A percentile compares a stretch with the other conserved stretches of the same genome.
These are phyloP conservation scores for Sarcophaga bullata DNA, from an alignment of 1,140 invertebrate species.

Conservation along the genomic window DNA sequence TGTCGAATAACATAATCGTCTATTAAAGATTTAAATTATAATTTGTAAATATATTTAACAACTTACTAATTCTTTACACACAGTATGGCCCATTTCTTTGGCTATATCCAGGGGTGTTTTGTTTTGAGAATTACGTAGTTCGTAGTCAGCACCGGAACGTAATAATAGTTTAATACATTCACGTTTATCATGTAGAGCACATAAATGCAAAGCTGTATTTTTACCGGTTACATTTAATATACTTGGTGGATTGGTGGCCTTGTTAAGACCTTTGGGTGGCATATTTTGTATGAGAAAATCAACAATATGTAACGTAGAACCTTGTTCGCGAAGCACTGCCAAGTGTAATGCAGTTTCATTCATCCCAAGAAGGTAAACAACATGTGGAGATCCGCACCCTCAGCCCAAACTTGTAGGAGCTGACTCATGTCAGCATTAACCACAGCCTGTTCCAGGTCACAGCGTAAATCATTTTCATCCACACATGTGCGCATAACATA, in stretches of 20 bases:
- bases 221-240: constrained; percentile 69
- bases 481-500: constrained; percentile 84
- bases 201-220: constrained; percentile 89
- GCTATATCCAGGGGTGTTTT: constrained; percentile 91
- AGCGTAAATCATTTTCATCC: constrained; percentile 79
- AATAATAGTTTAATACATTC: constrained; percentile 95
- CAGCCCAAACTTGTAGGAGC: constrained; percentile 91
- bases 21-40: background rate
- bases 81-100: constrained; percentile 82
- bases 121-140: constrained; percentile 82
- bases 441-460: constrained; percentile 91
- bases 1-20: constrained; percentile 33
- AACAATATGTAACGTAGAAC: constrained; percentile 87
- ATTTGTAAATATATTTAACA: background rate
- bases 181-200: constrained; percentile 84
- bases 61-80: constrained; percentile 89
- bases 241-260: constrained; percentile 68
- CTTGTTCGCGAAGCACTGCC: constrained; percentile 85
- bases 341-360: constrained; percentile 92
- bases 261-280: constrained; percentile 73
- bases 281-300: constrained; percentile 97
- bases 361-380: constrained; percentile 82
- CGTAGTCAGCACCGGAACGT: constrained; percentile 85
- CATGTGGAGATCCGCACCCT: constrained; percentile 88
- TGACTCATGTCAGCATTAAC: constrained; percentile 87